A percentile compares a stretch with the other conserved stretches of the same genome.
These are phyloP conservation scores for Sycophila texana DNA, from an alignment of 2,888 invertebrate species.

Conservation along the genomic window DNA sequence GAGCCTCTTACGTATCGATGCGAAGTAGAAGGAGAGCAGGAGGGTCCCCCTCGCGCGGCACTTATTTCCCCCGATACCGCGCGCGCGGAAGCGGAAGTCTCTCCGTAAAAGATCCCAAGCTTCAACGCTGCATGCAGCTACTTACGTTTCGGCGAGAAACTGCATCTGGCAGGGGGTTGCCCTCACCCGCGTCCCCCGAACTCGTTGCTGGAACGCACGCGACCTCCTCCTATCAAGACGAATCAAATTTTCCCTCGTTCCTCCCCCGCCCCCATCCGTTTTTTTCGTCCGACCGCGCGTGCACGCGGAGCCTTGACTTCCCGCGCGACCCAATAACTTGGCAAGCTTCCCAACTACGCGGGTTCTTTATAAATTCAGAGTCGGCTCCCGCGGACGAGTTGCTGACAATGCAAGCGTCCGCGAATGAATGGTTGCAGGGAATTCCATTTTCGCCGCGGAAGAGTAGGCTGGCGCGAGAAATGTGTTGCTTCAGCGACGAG, in stretches of 20 bases:
- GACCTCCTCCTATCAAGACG: constrained; percentile 39
- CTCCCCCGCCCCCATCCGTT: neutral
- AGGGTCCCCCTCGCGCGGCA: constrained; percentile 35
- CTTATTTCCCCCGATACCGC: constrained; percentile 50
- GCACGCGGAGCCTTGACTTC: neutral
- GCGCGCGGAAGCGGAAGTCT: constrained; percentile 40
- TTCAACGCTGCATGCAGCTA: neutral
- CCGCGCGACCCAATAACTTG: constrained; percentile 48
- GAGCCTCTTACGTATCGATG: constrained; percentile 25
- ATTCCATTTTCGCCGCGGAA: constrained; percentile 38
- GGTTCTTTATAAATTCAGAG: constrained; percentile 56
- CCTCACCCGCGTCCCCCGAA: neutral
- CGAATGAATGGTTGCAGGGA: constrained; percentile 42
- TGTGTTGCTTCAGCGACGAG: constrained; percentile 20
- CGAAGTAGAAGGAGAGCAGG: neutral
- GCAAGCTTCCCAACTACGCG: constrained; percentile 44
- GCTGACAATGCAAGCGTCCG: constrained; percentile 30
- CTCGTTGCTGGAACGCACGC: neutral
- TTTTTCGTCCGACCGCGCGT: neutral
- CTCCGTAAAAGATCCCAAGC: constrained; percentile 38
- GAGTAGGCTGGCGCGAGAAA: constrained; percentile 4
- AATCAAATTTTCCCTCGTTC: constrained; percentile 51
- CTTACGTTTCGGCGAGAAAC: constrained; percentile 20
- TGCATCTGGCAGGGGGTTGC: constrained; percentile 46
- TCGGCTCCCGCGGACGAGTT: constrained; percentile 9